These are phyloP conservation scores for Fragum sueziense DNA, from an alignment of 2,888 invertebrate species.

Conservation along the genomic window DNA sequence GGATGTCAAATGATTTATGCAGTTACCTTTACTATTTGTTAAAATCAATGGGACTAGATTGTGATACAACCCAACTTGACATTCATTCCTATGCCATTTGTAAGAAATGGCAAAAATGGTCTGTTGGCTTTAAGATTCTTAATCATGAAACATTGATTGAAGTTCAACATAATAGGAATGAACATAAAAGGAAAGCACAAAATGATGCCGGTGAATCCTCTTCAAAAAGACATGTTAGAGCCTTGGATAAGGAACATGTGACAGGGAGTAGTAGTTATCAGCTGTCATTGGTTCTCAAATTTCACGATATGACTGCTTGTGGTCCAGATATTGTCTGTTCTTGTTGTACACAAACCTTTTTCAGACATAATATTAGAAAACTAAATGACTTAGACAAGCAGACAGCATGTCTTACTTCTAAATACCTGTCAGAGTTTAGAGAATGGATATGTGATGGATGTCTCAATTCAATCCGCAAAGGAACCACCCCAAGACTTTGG, in stretches of 20 bases:
- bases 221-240: no score
- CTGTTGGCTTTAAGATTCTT: background rate
- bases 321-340: constrained; percentile 19
- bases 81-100: background rate
- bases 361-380: no score
- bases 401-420: no score
- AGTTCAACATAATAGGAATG: no score
- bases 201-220: no score
- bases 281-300: no score
- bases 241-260: no score
- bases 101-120: background rate
- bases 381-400: no score
- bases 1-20: background rate
- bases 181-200: no score
- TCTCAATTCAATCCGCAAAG: constrained; percentile 10
- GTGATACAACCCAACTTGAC: background rate
- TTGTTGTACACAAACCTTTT: constrained; percentile 20
- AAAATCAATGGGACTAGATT: background rate
- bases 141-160: no score
- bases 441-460: constrained; percentile 46
- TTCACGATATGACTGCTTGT: background rate
- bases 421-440: background rate
- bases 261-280: no score
- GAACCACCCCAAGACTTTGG: constrained; percentile 34
- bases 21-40: background rate